These are phyloP conservation scores for Hydraecia micacea DNA, from an alignment of 2,888 invertebrate genomes.

Conservation along the genomic window DNA sequence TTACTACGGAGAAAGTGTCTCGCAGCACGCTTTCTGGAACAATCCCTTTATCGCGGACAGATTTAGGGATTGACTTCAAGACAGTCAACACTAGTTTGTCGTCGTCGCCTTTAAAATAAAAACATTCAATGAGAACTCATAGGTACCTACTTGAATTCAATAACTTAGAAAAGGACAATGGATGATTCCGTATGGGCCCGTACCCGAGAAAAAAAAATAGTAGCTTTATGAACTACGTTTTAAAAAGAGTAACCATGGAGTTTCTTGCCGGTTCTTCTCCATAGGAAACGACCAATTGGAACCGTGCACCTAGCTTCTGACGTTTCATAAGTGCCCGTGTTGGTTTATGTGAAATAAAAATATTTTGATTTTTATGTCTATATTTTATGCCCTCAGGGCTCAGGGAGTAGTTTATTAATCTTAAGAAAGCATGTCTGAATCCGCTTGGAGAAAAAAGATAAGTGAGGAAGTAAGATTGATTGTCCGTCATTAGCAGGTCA, in stretches of 20 bases:
- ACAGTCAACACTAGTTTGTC: slow-evolving; percentile 95
- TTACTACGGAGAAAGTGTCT: slow-evolving; percentile 93
- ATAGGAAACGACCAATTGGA: too few relatives aligned
- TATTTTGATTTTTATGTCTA: too few relatives aligned
- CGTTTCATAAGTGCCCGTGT: too few relatives aligned
- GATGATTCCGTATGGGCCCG: neutral
- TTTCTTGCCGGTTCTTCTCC: too few relatives aligned
- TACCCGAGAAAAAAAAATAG: too few relatives aligned
- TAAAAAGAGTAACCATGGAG: too few relatives aligned
- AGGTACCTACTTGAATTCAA: neutral
- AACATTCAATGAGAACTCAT: neutral
- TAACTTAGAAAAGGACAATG: neutral
- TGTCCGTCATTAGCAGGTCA: too few relatives aligned
- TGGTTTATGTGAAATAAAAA: too few relatives aligned
- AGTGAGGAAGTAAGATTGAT: too few relatives aligned
- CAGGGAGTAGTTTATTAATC: neutral
- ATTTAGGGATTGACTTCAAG: slow-evolving; percentile 94
- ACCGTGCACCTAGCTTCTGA: too few relatives aligned
- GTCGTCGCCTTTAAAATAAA: slow-evolving; percentile 86
- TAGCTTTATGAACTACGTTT: neutral
- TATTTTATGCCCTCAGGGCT: too few relatives aligned
- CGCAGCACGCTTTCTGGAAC: slow-evolving; percentile 96
- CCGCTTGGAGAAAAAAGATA: too few relatives aligned
- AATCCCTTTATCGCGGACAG: slow-evolving; percentile 94
- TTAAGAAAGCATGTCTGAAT: neutral